Evolutionary conservation across 2,888 invertebrate species (phyloP), one percentile per base, ranked within the genome.

Genomic region (Lasius platythorax): DNA sequence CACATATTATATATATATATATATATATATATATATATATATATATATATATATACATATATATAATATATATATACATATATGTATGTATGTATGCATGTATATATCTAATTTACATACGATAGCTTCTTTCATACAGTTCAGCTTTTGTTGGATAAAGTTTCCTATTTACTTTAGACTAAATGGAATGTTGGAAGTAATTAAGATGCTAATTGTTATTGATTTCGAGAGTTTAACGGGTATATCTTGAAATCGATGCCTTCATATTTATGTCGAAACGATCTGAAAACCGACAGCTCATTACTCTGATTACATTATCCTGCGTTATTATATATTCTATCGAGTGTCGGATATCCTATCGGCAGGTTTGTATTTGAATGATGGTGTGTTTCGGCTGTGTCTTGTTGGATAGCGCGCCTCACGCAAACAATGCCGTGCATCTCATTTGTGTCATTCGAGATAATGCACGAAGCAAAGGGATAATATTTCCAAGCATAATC

Each of bases 261-360:
- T 28, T 53, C 0, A 53, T 40, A 28, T 68, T 78, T 56, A 68
- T n/a, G 12, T 53, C 28, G 23, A 23, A 23, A 23, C 23, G 4
- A 40, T 43, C n/a, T 40, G 23, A 46, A 70, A 43, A 70, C 30
- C 37, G 12, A 67, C 28, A 67, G 46, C 18, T 23, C 18, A 46
- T 79, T 78, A 68, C 30, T 56, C 37, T 15, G 56, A 78, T 78
- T 61, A 61, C 37, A 73, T 81, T 61, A 81, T 12, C 15, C 12
- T n/a, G 40, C 28, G 53, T 61, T 76, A 67, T 67, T 72, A 73
- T 33, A 43, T 58, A 18, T 61, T 58, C 46, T 18, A 46, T 73
- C 12, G 46, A 37, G 37, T 73, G 72, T 72, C 79, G 23, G 23
- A 58, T 61, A 72, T 37, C 37, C 73, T 18, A 46, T 79, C 58